phyloP scores from a whole-genome alignment of 2,113 vertebrate species.

The Strigops habroptila region DNA sequence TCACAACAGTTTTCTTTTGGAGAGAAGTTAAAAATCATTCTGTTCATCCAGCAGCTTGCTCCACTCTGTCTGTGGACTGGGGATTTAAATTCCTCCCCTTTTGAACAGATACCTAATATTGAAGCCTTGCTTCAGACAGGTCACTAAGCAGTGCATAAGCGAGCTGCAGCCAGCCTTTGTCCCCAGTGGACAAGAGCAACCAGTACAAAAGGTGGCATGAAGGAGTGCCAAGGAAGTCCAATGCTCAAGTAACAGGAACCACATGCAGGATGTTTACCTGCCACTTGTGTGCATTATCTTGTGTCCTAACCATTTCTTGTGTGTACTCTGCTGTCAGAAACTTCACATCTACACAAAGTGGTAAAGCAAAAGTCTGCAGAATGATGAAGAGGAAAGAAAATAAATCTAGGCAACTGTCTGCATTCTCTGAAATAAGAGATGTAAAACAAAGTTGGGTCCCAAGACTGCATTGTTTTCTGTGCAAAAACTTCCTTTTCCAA shows the following conservation, averaged over 20 bases:
- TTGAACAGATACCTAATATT: background rate
- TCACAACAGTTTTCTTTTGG: background rate
- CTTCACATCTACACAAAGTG: background rate
- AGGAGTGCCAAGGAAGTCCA: background rate
- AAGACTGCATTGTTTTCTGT: background rate
- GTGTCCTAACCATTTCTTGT: background rate
- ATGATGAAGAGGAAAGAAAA: background rate
- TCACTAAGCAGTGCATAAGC: background rate
- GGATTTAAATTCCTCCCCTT: background rate
- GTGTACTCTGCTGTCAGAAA: background rate
- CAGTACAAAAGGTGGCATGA: background rate
- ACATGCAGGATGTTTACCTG: accelerated
- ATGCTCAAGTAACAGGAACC: background rate
- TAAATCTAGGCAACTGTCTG: background rate
- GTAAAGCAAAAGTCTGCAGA: background rate
- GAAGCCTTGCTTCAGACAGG: background rate
- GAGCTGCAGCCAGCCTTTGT: background rate
- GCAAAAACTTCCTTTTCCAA: background rate
- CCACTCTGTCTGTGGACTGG: background rate
- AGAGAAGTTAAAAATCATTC: background rate
- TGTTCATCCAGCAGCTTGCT: background rate
- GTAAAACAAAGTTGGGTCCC: background rate
- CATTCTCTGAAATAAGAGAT: background rate
- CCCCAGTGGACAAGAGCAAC: background rate
- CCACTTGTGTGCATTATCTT: background rate